Base-by-base conservation (phyloP, 2,888 invertebrate genomes). In the Himalopsyche tibetana region DNA sequence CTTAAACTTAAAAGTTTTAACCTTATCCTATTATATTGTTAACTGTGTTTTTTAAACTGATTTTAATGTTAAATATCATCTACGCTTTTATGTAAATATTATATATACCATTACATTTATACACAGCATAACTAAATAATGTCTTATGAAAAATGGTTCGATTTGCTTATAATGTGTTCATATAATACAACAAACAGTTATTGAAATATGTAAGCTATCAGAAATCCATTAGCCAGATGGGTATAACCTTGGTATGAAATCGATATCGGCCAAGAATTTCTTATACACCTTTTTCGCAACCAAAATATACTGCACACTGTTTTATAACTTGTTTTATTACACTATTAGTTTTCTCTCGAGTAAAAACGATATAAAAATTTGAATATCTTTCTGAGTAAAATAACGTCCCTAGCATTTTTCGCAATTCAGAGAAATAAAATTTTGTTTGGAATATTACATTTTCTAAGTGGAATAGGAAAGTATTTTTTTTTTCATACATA, bases 261-360 rank as follows among this genome's bases (percentile, higher is more conserved):
- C 63, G 63, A 63, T 63, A 63, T 63, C 19, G 63, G 63, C 63
- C 19, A 63, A 63, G 63, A 63, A 28, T 63, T 63, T 63, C 63
- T 63, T 63, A 19, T 19, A 63, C 63, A 63, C 63, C 63, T 63
- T 63, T 63, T 63, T 63, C 63, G 28, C 63, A 63, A 63, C 63
- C 63, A 63, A 63, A 63, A 63, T 63, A 63, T 63, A 63, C 63
- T n/a, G 28, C 63, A 63, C 63, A 63, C 19, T 63, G 63, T 63
- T 63, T 63, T 63, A 63, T 63, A 63, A 63, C 63, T 63, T 63
- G 63, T 63, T 63, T 63, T 63, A 63, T 63, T 63, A 63, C 63
- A 63, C 63, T 63, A 63, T 63, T 63, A 63, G 63, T 63, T 63
- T 19, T 63, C 19, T 63, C 63, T 63, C 19, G 63, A 63, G 28